These are phyloP conservation scores for Pterocles orientalis DNA, from an alignment of 2,113 vertebrate genomes.

Conservation along the genomic window DNA sequence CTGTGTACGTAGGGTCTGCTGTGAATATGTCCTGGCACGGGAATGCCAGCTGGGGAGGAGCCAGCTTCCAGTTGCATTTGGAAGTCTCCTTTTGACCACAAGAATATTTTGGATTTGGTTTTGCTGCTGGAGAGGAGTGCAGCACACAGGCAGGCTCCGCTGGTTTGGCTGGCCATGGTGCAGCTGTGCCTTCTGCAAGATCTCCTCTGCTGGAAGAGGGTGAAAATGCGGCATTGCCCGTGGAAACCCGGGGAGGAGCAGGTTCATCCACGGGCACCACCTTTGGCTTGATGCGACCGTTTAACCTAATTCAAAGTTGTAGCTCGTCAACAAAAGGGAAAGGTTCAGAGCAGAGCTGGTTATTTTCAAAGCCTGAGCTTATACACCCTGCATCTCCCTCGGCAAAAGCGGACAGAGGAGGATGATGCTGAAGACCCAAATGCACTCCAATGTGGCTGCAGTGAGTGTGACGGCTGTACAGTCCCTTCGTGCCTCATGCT, in stretches of 20 bases:
- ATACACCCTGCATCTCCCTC: not conserved
- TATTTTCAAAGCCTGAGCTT: not conserved
- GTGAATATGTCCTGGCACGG: not conserved
- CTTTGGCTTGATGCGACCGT: not conserved
- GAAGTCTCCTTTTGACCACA: not conserved
- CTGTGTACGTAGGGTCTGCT: accelerated
- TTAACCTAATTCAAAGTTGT: too few relatives aligned
- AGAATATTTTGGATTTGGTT: not conserved
- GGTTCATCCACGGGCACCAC: not conserved
- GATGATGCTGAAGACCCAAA: not conserved
- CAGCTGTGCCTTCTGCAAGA: not conserved
- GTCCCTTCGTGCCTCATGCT: not conserved
- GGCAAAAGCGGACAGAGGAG: not conserved
- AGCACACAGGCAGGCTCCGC: not conserved
- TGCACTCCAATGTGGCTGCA: not conserved
- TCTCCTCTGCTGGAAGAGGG: not conserved
- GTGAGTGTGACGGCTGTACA: not conserved
- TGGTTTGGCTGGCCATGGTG: not conserved
- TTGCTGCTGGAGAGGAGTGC: not conserved
- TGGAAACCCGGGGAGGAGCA: not conserved
- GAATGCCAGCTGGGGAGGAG: not conserved
- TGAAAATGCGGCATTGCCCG: not conserved
- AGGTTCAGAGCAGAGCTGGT: not conserved
- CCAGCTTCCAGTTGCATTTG: too few relatives aligned
- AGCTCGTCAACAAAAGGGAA: not conserved